Base-by-base conservation (phyloP, 2,113 vertebrate genomes). In the Xiphophorus couchianus region DNA sequence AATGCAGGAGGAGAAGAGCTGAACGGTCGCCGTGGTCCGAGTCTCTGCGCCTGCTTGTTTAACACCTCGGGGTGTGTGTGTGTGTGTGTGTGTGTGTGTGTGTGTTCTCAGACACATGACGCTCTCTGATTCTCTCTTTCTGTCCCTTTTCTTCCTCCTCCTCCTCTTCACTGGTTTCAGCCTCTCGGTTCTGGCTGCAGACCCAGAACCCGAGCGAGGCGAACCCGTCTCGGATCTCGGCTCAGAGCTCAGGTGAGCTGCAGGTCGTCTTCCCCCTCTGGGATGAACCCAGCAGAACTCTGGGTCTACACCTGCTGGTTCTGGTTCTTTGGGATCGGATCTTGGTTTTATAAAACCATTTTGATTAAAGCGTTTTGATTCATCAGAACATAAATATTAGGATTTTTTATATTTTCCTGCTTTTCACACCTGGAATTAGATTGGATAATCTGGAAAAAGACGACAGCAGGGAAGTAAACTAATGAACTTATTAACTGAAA, bases 221-320 rank as follows among this genome's bases (percentile, higher is more conserved):
- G 74, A 65, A 25, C 44, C 76, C 70, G 35, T 15, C 78, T 65
- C 76, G 76, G 83, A 82, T 71, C 76, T 13, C 54, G 25, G 68
- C 81, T 78, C 80, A 86, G 76, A 82, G 74, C 63, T 33, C 78
- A 88, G 85, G 86, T 92, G 91, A 94, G 94, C 92, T 29, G 10
- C 71, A 66, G 67, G 67, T 82, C 62, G 1, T 1, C 15, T 28
- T 29, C 4, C 27, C 61, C 22, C 39, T 9, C 0, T 6, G 13
- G 17, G 30, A 10, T 6, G 17, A 25, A 31, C 30, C 17, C 27
- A 62, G 27, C 28, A 62, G 61, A 62, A 62, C 29, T 62, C 61
- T 29, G 61, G 28, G 13, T 13, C 7, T 30, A 14, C 28, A 29
- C 61, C 28, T 29, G 61, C 13, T 30, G 4, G 29, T 10, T 7